These are phyloP conservation scores for Halcyon chelicuti DNA, from an alignment of 2,797 vertebrate genomes.

Conservation along the genomic window DNA sequence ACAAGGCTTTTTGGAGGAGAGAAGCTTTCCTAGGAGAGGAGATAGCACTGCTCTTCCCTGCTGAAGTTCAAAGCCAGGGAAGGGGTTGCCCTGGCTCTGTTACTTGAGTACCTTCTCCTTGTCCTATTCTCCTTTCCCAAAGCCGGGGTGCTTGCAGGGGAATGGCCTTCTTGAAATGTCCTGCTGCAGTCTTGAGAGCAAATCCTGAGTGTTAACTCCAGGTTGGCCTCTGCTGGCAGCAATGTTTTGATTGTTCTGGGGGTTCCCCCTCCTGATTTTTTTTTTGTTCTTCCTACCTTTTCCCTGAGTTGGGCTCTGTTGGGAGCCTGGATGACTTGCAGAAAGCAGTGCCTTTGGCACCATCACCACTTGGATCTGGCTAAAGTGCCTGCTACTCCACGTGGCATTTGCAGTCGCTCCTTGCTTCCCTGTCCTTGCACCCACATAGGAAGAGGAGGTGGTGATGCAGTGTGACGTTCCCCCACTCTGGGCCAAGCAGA, in stretches of 20 bases:
- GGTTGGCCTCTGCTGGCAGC: background rate
- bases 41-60: background rate
- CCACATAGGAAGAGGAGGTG: accelerated
- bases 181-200: background rate
- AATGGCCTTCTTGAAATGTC: background rate
- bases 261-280: too few species aligned
- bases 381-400: constrained; percentile 37
- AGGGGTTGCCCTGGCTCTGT: background rate
- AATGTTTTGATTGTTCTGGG: background rate
- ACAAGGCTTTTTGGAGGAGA: background rate
- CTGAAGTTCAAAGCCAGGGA: background rate
- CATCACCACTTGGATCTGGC: background rate
- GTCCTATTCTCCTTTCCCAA: background rate
- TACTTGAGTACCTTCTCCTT: background rate
- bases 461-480: background rate
- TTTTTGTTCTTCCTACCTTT: background rate
- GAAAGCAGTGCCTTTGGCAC: background rate
- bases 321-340: background rate
- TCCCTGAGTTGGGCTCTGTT: background rate
- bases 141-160: background rate
- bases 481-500: background rate
- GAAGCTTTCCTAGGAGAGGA: background rate
- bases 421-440: background rate
- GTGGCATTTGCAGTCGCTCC: background rate
- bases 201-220: background rate